A percentile compares a stretch with the other conserved stretches of the same genome.
These are phyloP conservation scores for Hepsetus odoe DNA, from an alignment of 2,113 vertebrate genomes.

Conservation along the genomic window DNA sequence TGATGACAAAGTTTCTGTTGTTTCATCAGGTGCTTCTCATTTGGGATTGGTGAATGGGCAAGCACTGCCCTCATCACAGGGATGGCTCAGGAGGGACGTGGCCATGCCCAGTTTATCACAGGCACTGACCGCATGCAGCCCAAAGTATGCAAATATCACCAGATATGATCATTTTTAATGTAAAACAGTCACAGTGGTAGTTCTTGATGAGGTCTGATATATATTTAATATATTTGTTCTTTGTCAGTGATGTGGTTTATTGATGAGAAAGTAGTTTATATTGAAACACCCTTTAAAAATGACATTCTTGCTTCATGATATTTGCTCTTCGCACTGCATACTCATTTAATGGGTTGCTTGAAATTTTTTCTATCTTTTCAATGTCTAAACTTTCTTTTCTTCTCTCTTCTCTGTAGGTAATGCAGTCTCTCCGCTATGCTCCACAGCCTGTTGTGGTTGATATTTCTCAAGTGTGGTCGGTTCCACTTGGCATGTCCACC, in stretches of 20 bases:
- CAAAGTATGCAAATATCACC: no score
- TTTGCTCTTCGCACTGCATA: background rate
- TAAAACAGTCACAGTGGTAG: no score
- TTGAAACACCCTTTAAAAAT: no score
- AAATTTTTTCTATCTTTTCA: no score
- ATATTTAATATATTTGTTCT: no score
- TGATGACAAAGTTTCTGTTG: background rate
- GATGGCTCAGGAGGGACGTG: constrained; percentile 75
- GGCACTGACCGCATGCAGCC: constrained; percentile 80
- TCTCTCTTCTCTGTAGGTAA: constrained; percentile 9
- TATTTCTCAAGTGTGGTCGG: constrained; percentile 66
- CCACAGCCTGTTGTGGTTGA: constrained; percentile 67
- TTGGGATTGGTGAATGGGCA: constrained; percentile 84
- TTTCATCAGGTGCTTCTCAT: constrained; percentile 81
- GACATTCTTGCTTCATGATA: background rate
- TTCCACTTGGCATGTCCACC: constrained; percentile 66
- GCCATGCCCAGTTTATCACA: constrained; percentile 81
- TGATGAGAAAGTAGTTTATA: no score
- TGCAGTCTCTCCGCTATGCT: constrained; percentile 69
- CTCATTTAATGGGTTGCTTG: background rate
- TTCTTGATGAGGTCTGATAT: no score
- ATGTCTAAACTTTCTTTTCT: background rate
- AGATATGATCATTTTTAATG: no score
- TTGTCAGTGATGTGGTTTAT: no score
- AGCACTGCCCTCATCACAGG: constrained; percentile 82